Evolutionary conservation across 2,888 invertebrate species (phyloP).

Genomic region (Apotomis betuletana): DNA sequence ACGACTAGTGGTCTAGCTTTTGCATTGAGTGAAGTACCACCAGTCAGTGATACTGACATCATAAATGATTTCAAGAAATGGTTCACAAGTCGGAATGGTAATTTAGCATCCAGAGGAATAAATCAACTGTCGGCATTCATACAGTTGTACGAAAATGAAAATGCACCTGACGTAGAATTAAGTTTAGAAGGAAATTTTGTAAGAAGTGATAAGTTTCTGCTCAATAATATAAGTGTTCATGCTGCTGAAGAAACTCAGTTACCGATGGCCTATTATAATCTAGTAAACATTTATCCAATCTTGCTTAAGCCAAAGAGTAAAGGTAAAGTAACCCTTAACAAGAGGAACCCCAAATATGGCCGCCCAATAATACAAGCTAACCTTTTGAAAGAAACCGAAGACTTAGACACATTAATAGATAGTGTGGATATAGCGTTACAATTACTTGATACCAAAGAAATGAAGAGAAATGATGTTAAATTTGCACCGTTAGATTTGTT

Average conservation of each 20-base stretch:
- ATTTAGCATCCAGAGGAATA: slow-evolving; percentile 75
- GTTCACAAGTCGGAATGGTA: slow-evolving; percentile 73
- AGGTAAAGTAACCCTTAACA: slow-evolving; percentile 74
- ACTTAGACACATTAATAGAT: slow-evolving; percentile 74
- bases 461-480: slow-evolving; percentile 74
- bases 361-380: slow-evolving; percentile 76
- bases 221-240: slow-evolving; percentile 73
- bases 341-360: slow-evolving; percentile 77
- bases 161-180: slow-evolving; percentile 75
- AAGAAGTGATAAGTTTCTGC: slow-evolving; percentile 77
- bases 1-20: slow-evolving; percentile 76
- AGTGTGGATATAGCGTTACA: slow-evolving; percentile 77
- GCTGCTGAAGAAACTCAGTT: slow-evolving; percentile 70
- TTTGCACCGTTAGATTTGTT: slow-evolving; percentile 75
- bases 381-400: slow-evolving; percentile 74
- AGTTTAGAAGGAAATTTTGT: slow-evolving; percentile 75
- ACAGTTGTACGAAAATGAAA: slow-evolving; percentile 73
- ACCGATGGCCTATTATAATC: slow-evolving; percentile 76
- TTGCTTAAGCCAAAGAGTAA: slow-evolving; percentile 74
- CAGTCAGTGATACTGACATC: slow-evolving; percentile 65
- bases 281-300: slow-evolving; percentile 73
- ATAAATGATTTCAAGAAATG: slow-evolving; percentile 76
- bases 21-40: slow-evolving; percentile 63
- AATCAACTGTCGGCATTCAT: slow-evolving; percentile 76
- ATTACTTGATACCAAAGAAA: slow-evolving; percentile 73